Conservation (phyloP, 1,140 invertebrate species). For the Drosophila novamexicana region DNA sequence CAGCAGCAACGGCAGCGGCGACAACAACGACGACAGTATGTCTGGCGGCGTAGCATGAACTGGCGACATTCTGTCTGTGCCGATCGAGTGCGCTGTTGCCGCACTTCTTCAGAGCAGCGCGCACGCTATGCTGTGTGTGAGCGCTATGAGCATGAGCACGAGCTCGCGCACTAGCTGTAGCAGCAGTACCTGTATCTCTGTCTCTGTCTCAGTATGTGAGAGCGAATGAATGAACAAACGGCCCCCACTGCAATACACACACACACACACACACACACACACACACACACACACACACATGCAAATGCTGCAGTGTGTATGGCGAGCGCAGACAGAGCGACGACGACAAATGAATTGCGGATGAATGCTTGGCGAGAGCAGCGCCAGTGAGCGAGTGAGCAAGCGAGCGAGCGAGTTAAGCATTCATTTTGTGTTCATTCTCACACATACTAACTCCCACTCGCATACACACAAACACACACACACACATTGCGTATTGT, state of each 20-base stretch:
- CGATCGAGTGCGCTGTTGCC: slow-evolving; percentile 89
- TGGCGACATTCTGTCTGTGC: slow-evolving; percentile 95
- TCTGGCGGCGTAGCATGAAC: slow-evolving; percentile 87
- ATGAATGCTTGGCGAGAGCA: slow-evolving; percentile 28
- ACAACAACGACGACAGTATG: slow-evolving; percentile 87
- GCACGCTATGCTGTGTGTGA: slow-evolving; percentile 38
- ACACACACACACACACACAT: slow-evolving; percentile 60
- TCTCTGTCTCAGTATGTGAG: slow-evolving; percentile 25
- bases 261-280: slow-evolving; percentile 57
- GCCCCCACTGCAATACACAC: slow-evolving; percentile 65
- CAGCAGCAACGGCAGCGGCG: slow-evolving; percentile 26
- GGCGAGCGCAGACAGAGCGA: slow-evolving; percentile 63
- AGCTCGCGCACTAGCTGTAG: slow-evolving; percentile 14
- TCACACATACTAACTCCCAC: slow-evolving; percentile 39
- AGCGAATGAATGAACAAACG: slow-evolving; percentile 40
- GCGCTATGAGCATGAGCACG: slow-evolving; percentile 48
- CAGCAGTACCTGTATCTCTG: slow-evolving; percentile 35
- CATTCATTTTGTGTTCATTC: slow-evolving; percentile 53
- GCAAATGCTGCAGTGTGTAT: slow-evolving; percentile 13
- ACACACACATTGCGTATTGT: slow-evolving; percentile 1
- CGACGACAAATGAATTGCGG: slow-evolving; percentile 61
- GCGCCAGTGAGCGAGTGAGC: slow-evolving; percentile 14
- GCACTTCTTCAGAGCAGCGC: slow-evolving; percentile 84
- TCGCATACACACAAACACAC: slow-evolving; percentile 25
- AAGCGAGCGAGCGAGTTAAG: background rate